These are phyloP conservation scores for Coelinius sp. DNA, from an alignment of 2,888 invertebrate genomes.

Conservation along the genomic window DNA sequence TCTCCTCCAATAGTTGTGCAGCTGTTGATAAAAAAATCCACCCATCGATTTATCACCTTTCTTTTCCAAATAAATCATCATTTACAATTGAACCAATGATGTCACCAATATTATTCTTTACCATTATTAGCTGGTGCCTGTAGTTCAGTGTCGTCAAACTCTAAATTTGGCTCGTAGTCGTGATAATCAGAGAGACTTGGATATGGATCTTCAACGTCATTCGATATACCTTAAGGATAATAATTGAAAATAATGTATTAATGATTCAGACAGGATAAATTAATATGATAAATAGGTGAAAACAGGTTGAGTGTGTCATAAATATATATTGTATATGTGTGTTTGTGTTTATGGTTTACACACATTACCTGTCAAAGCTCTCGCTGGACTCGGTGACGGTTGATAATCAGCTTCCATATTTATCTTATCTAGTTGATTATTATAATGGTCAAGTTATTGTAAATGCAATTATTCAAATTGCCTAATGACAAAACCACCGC, in stretches of 20 bases:
- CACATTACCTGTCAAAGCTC: constrained; percentile 68
- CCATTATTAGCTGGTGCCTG: constrained; percentile 80
- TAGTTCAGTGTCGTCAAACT: constrained; percentile 96
- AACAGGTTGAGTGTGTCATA: constrained; percentile 17
- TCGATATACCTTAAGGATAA: constrained; percentile 56
- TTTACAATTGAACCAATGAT: background rate
- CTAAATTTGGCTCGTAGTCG: constrained; percentile 95
- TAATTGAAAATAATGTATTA: background rate
- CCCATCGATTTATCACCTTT: background rate
- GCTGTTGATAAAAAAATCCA: constrained; percentile 52
- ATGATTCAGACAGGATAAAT: background rate
- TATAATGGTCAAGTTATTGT: background rate
- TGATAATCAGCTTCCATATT: constrained; percentile 70
- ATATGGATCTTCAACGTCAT: constrained; percentile 82
- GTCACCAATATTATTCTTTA: constrained; percentile 69
- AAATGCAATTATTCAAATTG: background rate
- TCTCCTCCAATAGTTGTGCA: constrained; percentile 66
- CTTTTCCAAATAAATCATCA: background rate
- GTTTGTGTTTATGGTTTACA: constrained; percentile 28
- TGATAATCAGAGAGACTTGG: constrained; percentile 92
- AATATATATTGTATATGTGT: constrained; percentile 47
- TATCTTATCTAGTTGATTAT: background rate
- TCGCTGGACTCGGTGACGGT: constrained; percentile 66
- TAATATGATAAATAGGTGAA: constrained; percentile 37
- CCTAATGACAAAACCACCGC: constrained; percentile 37